Percentiles rank a stretch among this genome's conserved stretches.
phyloP scores from a whole-genome alignment of 2,888 invertebrate species.

The Phengaris arion region DNA sequence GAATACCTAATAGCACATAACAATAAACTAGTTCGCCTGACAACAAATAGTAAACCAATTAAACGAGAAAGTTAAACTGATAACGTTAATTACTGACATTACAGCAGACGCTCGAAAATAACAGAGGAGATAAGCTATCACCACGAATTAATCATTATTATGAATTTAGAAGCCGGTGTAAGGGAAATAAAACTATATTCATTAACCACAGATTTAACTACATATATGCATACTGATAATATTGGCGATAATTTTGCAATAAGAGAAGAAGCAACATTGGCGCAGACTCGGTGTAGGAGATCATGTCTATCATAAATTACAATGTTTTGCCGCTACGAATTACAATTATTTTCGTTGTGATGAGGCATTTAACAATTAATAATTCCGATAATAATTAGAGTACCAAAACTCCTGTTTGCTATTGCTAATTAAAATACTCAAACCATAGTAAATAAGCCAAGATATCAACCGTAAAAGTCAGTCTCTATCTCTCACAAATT shows the following conservation, averaged over 20 bases:
- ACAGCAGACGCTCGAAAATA: constrained; percentile 9
- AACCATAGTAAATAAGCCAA: neutral
- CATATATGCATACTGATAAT: neutral
- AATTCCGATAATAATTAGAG: no score
- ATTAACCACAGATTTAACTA: neutral
- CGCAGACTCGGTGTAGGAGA: no score
- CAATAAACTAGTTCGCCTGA: neutral
- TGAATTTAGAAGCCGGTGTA: constrained; percentile 12
- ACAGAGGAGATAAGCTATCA: constrained; percentile 12
- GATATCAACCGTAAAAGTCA: neutral
- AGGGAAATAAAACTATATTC: neutral
- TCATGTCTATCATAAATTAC: no score
- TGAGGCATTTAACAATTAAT: no score
- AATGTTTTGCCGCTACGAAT: no score
- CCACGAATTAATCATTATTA: neutral
- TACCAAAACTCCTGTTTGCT: no score
- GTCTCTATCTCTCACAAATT: neutral
- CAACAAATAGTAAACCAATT: constrained; percentile 9
- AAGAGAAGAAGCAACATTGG: no score
- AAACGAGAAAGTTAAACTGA: constrained; percentile 16
- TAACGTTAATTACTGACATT: constrained; percentile 19
- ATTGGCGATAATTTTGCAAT: neutral
- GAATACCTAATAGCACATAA: neutral
- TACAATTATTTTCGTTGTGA: no score
- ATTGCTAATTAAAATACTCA: neutral